Evolutionary conservation across 2,113 vertebrate genomes (phyloP).

Genomic region (Solea senegalensis): DNA sequence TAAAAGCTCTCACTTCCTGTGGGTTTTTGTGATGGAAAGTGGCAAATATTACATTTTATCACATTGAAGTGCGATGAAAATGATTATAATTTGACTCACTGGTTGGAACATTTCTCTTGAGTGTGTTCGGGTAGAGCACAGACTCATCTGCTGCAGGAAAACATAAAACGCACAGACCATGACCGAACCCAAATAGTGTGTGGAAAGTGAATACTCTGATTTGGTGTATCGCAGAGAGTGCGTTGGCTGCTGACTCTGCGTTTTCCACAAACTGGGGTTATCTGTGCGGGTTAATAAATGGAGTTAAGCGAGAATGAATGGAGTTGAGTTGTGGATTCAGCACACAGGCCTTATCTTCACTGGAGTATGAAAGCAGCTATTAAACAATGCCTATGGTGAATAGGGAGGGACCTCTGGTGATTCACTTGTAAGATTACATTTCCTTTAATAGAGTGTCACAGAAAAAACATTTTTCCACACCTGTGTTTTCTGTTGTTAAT

Average conservation of each 20-base stretch:
- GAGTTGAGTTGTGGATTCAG: slow-evolving; percentile 42
- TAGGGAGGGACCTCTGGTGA: slow-evolving; percentile 11
- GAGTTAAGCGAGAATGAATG: slow-evolving; percentile 56
- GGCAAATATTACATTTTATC: background rate
- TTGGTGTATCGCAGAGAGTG: slow-evolving; percentile 41
- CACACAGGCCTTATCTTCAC: slow-evolving; percentile 40
- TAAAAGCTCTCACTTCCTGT: background rate
- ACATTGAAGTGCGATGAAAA: background rate
- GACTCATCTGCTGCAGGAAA: slow-evolving; percentile 13
- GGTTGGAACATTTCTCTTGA: background rate
- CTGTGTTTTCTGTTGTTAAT: slow-evolving; percentile 22
- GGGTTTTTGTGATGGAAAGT: background rate
- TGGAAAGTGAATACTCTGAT: slow-evolving; percentile 48
- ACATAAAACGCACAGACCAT: slow-evolving; percentile 24
- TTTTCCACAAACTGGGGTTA: slow-evolving; percentile 50
- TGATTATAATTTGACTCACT: background rate
- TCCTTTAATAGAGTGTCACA: slow-evolving; percentile 12
- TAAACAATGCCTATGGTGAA: slow-evolving; percentile 33
- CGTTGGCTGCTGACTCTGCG: slow-evolving; percentile 52
- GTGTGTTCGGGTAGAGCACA: slow-evolving; percentile 1
- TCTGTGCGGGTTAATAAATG: slow-evolving; percentile 51
- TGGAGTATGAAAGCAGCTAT: slow-evolving; percentile 48
- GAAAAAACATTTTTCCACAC: background rate
- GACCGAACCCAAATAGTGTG: slow-evolving; percentile 24
- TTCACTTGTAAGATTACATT: slow-evolving; percentile 13